phyloP scores from a whole-genome alignment of 2,797 vertebrate genomes.

The Myotis vivesi region DNA sequence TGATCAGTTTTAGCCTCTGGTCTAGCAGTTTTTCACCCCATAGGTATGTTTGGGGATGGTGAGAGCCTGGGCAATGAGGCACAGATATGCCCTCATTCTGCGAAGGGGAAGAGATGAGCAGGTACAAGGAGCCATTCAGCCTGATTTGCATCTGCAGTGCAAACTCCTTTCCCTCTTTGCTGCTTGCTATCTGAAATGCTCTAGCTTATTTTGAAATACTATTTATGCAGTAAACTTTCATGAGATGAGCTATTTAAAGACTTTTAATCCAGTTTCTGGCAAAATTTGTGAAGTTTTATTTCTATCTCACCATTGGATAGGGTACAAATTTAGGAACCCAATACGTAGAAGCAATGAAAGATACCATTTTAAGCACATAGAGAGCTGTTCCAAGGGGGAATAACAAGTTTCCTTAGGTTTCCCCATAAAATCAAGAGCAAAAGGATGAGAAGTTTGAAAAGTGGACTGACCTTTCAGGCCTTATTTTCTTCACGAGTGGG shows the following conservation, averaged over 20 bases:
- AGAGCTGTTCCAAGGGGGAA: not conserved
- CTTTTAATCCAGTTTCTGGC: constrained; percentile 17
- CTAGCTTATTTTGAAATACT: not conserved
- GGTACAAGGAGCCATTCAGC: not conserved
- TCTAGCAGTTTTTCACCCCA: not conserved
- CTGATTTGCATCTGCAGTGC: not conserved
- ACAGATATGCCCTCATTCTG: not conserved
- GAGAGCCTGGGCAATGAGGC: accelerated
- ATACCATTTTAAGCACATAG: not conserved
- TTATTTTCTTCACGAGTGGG: not conserved
- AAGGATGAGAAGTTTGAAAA: not conserved
- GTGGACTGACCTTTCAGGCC: not conserved
- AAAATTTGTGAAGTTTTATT: constrained; percentile 36
- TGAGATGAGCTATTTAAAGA: not conserved
- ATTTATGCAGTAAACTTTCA: not conserved
- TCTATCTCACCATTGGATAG: not conserved
- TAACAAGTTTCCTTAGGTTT: not conserved
- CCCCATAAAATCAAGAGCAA: not conserved
- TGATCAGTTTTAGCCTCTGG: not conserved
- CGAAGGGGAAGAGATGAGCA: not conserved
- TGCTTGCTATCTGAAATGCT: not conserved
- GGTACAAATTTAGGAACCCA: not conserved
- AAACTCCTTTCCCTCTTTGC: not conserved
- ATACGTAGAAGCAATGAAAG: not conserved
- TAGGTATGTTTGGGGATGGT: not conserved